Conservation (phyloP, 2,113 vertebrate genomes). For the Anolis sagrei region DNA sequence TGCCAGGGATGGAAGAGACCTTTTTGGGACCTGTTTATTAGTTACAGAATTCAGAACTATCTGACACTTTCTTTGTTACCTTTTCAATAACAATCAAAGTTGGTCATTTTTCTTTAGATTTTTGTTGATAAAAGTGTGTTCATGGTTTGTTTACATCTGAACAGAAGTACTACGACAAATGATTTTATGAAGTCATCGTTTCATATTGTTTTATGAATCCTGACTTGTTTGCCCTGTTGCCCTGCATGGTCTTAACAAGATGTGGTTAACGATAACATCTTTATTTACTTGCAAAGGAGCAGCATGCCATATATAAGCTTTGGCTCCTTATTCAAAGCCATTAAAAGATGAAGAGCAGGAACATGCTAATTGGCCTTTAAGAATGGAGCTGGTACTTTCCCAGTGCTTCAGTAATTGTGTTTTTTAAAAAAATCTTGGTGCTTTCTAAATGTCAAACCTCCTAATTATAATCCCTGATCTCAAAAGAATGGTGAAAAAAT, state of each 20-base stretch:
- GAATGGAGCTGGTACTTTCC: too few species aligned
- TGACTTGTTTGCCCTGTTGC: neutral
- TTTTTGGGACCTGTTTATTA: too few species aligned
- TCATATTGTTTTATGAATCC: neutral
- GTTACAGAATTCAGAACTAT: too few species aligned
- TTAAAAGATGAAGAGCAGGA: too few species aligned
- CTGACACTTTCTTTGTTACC: too few species aligned
- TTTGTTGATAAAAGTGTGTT: too few species aligned
- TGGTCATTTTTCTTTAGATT: too few species aligned
- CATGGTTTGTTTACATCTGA: neutral
- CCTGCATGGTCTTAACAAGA: neutral
- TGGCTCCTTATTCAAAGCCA: too few species aligned
- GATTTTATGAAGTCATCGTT: neutral
- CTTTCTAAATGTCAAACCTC: neutral
- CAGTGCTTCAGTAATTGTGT: neutral
- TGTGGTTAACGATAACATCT: neutral
- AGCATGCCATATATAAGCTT: neutral
- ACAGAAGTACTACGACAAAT: neutral
- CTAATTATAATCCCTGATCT: neutral
- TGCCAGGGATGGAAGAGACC: too few species aligned
- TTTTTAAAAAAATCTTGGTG: neutral
- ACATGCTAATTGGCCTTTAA: too few species aligned
- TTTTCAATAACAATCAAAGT: too few species aligned
- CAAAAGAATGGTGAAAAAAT: neutral
- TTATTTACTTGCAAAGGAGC: neutral